Evolutionary conservation across 2,888 invertebrate species (phyloP).

Genomic region (Caenorhabditis angaria): DNA sequence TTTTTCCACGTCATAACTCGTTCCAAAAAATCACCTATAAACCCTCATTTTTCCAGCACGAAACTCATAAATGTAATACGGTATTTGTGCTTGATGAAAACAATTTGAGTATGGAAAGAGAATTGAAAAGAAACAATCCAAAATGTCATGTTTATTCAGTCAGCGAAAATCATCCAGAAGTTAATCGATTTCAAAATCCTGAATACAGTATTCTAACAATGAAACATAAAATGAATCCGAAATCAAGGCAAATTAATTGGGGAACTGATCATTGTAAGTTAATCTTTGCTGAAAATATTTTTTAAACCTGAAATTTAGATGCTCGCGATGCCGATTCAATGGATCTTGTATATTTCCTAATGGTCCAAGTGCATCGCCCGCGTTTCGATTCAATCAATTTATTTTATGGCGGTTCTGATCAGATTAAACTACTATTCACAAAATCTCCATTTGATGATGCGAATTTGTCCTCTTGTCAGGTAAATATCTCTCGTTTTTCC

Average conservation of each 20-base stretch:
- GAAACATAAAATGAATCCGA: conserved; percentile 24
- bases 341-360: conserved; percentile 33
- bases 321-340: conserved; percentile 31
- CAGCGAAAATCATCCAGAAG: conserved; percentile 19
- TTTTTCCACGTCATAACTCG: too few species aligned
- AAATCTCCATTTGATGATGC: conserved; percentile 40
- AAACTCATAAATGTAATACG: conserved; percentile 29
- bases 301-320: conserved; percentile 11
- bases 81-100: conserved; percentile 29
- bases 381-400: conserved; percentile 41
- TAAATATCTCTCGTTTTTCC: background rate
- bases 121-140: conserved; percentile 23
- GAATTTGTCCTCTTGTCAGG: conserved; percentile 38
- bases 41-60: conserved; percentile 16
- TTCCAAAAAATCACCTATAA: background rate
- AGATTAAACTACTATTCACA: conserved; percentile 33
- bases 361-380: conserved; percentile 33
- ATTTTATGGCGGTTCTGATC: conserved; percentile 32
- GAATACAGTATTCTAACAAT: conserved; percentile 34
- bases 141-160: conserved; percentile 40
- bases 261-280: conserved; percentile 38
- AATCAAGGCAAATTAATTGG: conserved; percentile 22
- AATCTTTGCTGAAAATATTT: background rate
- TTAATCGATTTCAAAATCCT: conserved; percentile 24
- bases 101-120: conserved; percentile 24